Conservation (phyloP, 2,888 invertebrate genomes). For the Achlya flavicornis region DNA sequence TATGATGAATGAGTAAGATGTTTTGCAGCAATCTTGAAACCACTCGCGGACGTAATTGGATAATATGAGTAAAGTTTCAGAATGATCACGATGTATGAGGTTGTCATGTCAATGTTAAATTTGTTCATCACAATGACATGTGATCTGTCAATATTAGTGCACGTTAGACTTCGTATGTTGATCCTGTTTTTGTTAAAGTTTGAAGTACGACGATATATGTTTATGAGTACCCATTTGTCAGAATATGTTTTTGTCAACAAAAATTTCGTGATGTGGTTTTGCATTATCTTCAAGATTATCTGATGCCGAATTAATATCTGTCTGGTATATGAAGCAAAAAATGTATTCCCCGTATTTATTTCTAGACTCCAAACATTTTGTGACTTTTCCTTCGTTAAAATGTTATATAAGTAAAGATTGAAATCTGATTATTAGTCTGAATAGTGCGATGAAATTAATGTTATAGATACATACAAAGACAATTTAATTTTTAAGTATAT, state of each 20-base stretch:
- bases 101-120: background rate
- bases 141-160: background rate
- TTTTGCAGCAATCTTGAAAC: constrained; percentile 1
- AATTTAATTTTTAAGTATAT: background rate
- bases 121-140: background rate
- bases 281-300: background rate
- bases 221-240: background rate
- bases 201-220: background rate
- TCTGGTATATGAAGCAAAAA: background rate
- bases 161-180: background rate
- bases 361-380: background rate
- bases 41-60: constrained; percentile 8
- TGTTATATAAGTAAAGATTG: too few relatives aligned
- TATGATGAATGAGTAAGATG: constrained; percentile 12
- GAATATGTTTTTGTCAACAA: background rate
- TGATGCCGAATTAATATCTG: background rate
- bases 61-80: constrained; percentile 1
- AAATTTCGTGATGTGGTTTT: constrained; percentile 6
- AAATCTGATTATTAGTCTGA: too few relatives aligned
- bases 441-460: too few relatives aligned
- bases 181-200: background rate
- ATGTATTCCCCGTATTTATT: background rate
- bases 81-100: constrained; percentile 1
- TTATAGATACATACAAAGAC: too few relatives aligned
- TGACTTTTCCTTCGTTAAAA: too few relatives aligned